Evolutionary conservation across 2,797 vertebrate species (phyloP).

Genomic region (Dipus sagitta): DNA sequence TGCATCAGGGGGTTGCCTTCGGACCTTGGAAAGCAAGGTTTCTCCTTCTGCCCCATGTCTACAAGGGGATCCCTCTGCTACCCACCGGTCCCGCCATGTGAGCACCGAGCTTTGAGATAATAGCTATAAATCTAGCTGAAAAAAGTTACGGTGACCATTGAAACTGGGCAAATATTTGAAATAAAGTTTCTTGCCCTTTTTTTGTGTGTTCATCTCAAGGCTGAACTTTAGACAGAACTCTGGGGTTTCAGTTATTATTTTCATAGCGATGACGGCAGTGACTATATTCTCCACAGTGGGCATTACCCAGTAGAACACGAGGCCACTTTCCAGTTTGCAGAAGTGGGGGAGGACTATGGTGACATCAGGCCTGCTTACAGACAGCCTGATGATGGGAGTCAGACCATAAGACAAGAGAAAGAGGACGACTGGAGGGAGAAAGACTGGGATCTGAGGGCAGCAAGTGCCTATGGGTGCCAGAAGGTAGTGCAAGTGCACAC

Average conservation of each 20-base stretch:
- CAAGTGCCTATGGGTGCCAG: rapidly evolving
- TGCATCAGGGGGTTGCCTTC: background rate
- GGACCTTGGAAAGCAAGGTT: background rate
- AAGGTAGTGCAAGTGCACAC: background rate
- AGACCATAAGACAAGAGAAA: background rate
- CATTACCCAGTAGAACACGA: background rate
- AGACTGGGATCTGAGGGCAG: background rate
- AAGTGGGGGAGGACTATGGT: background rate
- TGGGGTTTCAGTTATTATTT: background rate
- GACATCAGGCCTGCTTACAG: background rate
- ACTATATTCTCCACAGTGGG: background rate
- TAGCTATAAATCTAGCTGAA: background rate
- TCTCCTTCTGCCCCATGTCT: background rate
- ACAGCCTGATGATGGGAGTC: background rate
- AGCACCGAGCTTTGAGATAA: background rate
- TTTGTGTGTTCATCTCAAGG: background rate
- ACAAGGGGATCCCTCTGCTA: background rate
- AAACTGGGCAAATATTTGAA: background rate
- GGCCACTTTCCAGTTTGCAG: background rate
- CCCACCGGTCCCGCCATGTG: background rate
- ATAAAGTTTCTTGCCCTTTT: background rate
- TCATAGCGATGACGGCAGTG: background rate
- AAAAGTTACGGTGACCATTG: background rate
- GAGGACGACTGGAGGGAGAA: background rate
- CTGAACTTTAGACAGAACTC: background rate